These are phyloP conservation scores for Chelonoidis abingdonii DNA, from an alignment of 2,113 vertebrate genomes.

Conservation along the genomic window DNA sequence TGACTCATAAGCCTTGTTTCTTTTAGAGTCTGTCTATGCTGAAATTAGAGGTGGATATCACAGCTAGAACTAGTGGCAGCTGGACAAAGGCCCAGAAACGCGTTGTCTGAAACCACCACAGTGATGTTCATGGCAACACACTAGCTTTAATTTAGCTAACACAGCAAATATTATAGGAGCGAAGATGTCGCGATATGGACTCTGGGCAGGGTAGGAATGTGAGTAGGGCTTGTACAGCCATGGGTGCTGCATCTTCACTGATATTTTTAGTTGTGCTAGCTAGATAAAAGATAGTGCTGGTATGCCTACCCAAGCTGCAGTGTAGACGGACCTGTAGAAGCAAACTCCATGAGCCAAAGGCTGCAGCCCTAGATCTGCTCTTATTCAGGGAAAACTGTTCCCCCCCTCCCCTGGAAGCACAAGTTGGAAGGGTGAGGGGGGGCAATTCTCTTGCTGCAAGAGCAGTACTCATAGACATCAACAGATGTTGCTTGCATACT, in stretches of 20 bases:
- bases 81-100: neutral
- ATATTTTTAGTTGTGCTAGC: too few species aligned
- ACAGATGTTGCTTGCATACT: neutral
- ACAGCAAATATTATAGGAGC: neutral
- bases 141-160: neutral
- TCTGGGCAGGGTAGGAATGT: neutral
- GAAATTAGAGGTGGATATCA: neutral
- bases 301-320: neutral
- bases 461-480: neutral
- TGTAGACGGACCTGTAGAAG: neutral
- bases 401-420: neutral
- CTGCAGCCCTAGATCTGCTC: too few species aligned
- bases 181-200: neutral
- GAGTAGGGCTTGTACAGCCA: neutral
- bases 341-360: too few species aligned
- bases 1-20: neutral
- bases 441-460: too few species aligned
- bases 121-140: neutral
- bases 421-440: neutral
- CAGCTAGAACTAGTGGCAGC: neutral
- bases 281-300: neutral
- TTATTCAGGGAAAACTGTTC: too few species aligned
- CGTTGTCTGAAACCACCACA: too few species aligned
- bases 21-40: neutral
- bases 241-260: too few species aligned